Conservation (phyloP, 2,113 vertebrate genomes). For the Corvus hawaiiensis region DNA sequence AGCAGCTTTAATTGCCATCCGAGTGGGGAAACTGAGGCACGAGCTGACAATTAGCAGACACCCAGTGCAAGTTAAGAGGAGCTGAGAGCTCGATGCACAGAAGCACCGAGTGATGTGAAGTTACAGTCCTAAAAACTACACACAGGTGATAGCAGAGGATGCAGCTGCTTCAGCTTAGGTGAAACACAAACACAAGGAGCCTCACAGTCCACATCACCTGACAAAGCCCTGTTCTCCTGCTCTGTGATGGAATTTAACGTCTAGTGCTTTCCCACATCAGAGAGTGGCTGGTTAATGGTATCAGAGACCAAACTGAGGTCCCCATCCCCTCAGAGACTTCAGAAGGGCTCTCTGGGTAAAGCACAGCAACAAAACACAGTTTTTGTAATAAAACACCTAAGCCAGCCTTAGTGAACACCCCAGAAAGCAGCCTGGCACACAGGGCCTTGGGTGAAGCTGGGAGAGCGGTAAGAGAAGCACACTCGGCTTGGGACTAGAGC, state of each 20-base stretch:
- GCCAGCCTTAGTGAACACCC: background rate
- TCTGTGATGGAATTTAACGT: rapidly evolving
- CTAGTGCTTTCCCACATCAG: rapidly evolving
- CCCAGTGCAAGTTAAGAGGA: background rate
- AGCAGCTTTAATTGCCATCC: background rate
- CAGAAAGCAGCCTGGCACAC: background rate
- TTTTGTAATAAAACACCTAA: background rate
- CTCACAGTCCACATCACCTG: rapidly evolving
- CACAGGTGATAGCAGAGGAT: background rate
- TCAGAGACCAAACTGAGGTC: background rate
- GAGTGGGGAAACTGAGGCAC: background rate
- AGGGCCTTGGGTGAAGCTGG: rapidly evolving
- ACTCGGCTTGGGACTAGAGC: rapidly evolving
- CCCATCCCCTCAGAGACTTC: background rate
- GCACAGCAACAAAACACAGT: rapidly evolving
- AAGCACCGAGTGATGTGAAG: background rate
- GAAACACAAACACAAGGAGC: background rate
- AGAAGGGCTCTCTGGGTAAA: background rate
- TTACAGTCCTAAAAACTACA: rapidly evolving
- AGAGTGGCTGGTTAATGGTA: background rate
- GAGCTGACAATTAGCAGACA: rapidly evolving
- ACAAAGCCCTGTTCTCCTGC: rapidly evolving
- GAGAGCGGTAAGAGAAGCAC: rapidly evolving
- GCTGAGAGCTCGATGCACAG: background rate
- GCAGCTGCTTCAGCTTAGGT: background rate